These are phyloP conservation scores for Sarcophaga variegata DNA, from an alignment of 2,888 invertebrate genomes.

Conservation along the genomic window DNA sequence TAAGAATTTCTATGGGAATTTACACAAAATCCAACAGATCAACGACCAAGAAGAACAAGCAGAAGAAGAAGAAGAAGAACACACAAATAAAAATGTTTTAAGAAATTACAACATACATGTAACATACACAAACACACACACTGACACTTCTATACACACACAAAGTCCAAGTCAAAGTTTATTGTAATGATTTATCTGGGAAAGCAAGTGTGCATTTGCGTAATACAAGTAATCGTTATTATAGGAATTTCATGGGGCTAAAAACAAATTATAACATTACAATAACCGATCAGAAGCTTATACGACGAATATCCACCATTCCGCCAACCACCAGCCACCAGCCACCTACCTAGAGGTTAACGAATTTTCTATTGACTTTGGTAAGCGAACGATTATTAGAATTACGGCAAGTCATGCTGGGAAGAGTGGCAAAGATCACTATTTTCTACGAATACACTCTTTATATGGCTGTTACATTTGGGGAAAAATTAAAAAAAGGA, in stretches of 20 bases:
- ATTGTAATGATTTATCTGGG: constrained; percentile 56
- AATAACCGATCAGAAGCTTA: not conserved
- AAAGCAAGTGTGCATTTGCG: constrained; percentile 56
- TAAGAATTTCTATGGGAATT: constrained; percentile 68
- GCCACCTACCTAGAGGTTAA: constrained; percentile 51
- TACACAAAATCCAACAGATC: not conserved
- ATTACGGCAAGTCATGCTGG: constrained; percentile 45
- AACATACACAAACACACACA: not conserved
- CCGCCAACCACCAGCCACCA: constrained; percentile 34
- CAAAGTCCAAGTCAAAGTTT: not conserved
- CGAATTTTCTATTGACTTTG: constrained; percentile 23
- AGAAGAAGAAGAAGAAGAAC: not conserved
- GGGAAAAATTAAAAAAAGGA: not conserved
- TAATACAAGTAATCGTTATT: constrained; percentile 54
- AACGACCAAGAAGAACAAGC: not conserved
- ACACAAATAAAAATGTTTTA: constrained; percentile 14
- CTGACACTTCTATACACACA: not conserved
- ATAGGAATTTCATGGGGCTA: constrained; percentile 7
- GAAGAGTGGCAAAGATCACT: not conserved
- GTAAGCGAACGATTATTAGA: not conserved
- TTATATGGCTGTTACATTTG: not conserved
- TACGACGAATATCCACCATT: constrained; percentile 10
- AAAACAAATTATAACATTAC: constrained; percentile 30
- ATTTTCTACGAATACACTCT: not conserved
- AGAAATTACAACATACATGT: constrained; percentile 56